Evolutionary conservation across 2,113 vertebrate species (phyloP), one percentile per base, ranked within the genome.

Genomic region (Pollimyrus isidori): DNA sequence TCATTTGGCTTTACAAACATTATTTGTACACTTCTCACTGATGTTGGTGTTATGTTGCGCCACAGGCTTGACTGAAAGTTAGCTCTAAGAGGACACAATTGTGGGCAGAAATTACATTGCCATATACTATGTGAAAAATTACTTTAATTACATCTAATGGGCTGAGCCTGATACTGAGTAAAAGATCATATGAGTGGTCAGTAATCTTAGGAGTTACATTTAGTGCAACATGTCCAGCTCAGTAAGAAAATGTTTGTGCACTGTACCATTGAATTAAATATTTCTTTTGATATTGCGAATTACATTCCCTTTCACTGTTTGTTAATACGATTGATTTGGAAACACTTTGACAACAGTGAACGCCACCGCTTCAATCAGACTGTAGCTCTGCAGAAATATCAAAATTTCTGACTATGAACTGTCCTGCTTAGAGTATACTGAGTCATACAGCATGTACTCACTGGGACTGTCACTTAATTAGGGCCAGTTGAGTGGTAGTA

Each of bases 61-160:
- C 58, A 53, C 46, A 76, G 46, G 62, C 58, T 3, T 46, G 17
- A 19, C 48, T 30, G 50, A 58, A 69, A 15, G 45, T 15, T 15
- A 62, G 52, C 26, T 80, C 35, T 80, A 76, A 83, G 84, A 73
- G 26, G 19, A 45, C 21, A 80, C 48, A 35, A 52, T 39, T 53
- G 39, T 48, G 39, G 65, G 42, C 35, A 87, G 52, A 89, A 89
- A 89, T 42, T 21, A 46, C 15, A 50, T 87, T 58, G 7, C 7
- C 76, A 39, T 50, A 7, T 26, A 73, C 49, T 23, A 87, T 58
- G 45, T 82, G 76, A 42, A 86, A 89, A 73, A 90, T 90, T 26
- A 90, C 89, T 87, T 90, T 52, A 90, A 90, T 90, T 87, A 76
- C 89, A 48, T 87, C n/a, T 87, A 87, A 90, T 87, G 42, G 62